These are phyloP conservation scores for Caenorhabditis macrosperma DNA, from an alignment of 2,888 invertebrate genomes.

Conservation along the genomic window DNA sequence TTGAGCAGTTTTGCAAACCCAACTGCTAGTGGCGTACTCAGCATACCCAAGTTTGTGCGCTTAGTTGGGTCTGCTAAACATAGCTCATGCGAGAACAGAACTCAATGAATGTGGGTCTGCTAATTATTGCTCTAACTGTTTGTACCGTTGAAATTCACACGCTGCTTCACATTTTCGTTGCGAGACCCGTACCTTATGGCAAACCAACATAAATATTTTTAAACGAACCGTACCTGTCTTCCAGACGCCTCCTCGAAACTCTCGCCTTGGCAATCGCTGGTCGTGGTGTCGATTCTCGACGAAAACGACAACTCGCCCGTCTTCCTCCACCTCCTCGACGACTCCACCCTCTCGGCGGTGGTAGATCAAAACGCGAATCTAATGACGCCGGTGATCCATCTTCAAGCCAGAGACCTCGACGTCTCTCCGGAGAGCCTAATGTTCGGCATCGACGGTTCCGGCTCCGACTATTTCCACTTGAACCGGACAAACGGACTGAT, in stretches of 20 bases:
- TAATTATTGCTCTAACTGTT: too few species aligned
- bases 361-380: slow-evolving; percentile 73
- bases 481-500: slow-evolving; percentile 70
- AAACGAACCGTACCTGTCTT: slow-evolving; percentile 26
- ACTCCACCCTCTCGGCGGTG: slow-evolving; percentile 67
- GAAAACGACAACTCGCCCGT: slow-evolving; percentile 78
- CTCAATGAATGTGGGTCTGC: too few species aligned
- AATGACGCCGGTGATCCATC: slow-evolving; percentile 62
- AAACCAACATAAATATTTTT: too few species aligned
- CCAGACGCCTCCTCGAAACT: slow-evolving; percentile 72
- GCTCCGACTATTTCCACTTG: slow-evolving; percentile 67
- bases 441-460: slow-evolving; percentile 59
- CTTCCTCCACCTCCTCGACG: slow-evolving; percentile 67
- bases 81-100: too few species aligned
- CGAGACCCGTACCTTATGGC: too few species aligned
- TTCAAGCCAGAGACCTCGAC: slow-evolving; percentile 74
- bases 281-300: slow-evolving; percentile 74
- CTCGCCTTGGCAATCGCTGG: slow-evolving; percentile 71
- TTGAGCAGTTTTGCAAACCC: too few species aligned
- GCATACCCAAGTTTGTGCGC: too few species aligned
- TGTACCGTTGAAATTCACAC: too few species aligned
- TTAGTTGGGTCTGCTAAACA: too few species aligned
- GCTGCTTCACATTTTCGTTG: too few species aligned
- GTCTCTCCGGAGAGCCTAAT: slow-evolving; percentile 47
- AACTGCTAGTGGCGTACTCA: too few species aligned